Base-by-base conservation (phyloP, 2,797 vertebrate genomes). In the Myiotriccus ornatus region DNA sequence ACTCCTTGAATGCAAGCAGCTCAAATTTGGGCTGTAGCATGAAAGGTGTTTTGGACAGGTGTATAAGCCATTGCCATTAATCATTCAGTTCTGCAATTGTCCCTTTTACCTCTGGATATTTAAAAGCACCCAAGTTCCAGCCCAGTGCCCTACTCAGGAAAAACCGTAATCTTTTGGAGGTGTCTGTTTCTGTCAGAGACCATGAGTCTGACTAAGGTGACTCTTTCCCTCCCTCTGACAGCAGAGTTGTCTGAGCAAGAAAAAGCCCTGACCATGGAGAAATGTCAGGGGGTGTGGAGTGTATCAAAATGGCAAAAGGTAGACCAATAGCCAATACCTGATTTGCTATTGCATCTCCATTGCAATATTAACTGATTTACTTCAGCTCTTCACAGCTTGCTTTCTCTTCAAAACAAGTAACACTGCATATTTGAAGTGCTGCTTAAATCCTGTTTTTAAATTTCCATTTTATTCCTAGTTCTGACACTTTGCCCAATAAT, bases 261-360 rank as follows among this genome's bases (percentile, higher is more conserved):
- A 63, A 62, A 83, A 56, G 17, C 47, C 81, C 18, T 1, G 3
- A 37, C 25, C 24, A 3, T 28, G 27, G n/a, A 89, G 44, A 82
- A 84, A 56, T 3, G 43, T 28, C 21, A 13, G 1, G 0, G 41
- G 32, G 7, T 0, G 0, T 53, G 44, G 20, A 71, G 34, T 78
- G 10, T 28, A 47, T 90, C 67, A 59, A 14, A 89, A 71, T 10
- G 14, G 28, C 47, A 82, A 67, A 86, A 76, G 34, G 32, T 14
- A 65, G 55, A 79, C 23, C 11, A 53, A 2, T 46, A 37, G 46
- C 34, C 22, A 37, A 2, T 63, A 24, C 28, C 10, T 23, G 5
- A 53, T 53, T n/a, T 59, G 11, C 14, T 75, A n/a, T 86, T 76
- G 28, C 9, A 35, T 64, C 30, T 87, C 55, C 1, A 1, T 56